Conservation (phyloP, 1,140 invertebrate species). For the Kradibia gibbosae region DNA sequence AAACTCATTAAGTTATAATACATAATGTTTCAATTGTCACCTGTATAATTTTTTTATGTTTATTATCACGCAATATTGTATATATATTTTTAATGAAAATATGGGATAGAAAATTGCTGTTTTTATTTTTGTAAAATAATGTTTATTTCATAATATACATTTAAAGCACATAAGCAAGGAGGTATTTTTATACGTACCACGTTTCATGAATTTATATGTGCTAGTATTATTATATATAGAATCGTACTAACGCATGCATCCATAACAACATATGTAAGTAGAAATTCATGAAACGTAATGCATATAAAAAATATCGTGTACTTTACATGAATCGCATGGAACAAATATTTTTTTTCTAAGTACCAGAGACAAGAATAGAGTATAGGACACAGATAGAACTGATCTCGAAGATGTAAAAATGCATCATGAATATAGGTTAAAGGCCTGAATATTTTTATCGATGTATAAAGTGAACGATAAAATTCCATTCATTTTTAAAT, state of each 20-base stretch:
- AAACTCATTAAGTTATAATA: too few species aligned
- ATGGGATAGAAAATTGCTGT: background rate
- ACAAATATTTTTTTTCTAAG: conserved; percentile 31
- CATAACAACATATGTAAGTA: background rate
- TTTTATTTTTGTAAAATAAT: background rate
- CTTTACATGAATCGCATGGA: conserved; percentile 24
- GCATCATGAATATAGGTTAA: background rate
- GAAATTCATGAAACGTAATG: conserved; percentile 27
- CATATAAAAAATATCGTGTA: conserved; percentile 29
- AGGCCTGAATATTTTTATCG: conserved; percentile 17
- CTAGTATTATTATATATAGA: conserved; percentile 24
- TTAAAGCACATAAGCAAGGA: conserved; percentile 16
- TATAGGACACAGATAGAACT: background rate
- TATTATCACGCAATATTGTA: background rate
- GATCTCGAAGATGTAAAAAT: background rate
- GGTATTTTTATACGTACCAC: conserved; percentile 40
- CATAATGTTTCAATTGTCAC: background rate
- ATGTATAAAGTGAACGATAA: background rate
- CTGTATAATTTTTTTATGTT: background rate
- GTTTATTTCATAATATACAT: conserved; percentile 20
- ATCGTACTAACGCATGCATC: conserved; percentile 8
- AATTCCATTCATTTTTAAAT: background rate
- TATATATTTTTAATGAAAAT: background rate
- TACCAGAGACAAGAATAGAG: conserved; percentile 9
- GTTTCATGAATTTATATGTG: conserved; percentile 38